phyloP scores from a whole-genome alignment of 2,888 invertebrate genomes.

The Phalera bucephala region DNA sequence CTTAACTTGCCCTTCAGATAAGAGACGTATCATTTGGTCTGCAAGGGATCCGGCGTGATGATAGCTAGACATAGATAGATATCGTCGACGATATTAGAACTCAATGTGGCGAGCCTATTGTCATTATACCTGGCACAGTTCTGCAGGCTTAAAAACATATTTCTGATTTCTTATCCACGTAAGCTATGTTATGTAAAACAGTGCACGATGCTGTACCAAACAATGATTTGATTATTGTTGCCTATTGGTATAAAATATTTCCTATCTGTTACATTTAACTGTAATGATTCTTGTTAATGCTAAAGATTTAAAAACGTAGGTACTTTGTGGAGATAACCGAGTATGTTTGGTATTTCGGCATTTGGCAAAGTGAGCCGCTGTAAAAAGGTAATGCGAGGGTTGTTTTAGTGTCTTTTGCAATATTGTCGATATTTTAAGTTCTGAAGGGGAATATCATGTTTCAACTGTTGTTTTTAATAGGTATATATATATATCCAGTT shows the following conservation, averaged over 20 bases:
- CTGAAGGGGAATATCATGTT: slow-evolving; percentile 46
- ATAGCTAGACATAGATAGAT: no score
- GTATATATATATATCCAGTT: slow-evolving; percentile 26
- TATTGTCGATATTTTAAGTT: slow-evolving; percentile 49
- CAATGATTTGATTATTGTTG: slow-evolving; percentile 10
- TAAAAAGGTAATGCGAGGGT: slow-evolving; percentile 42
- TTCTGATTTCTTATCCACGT: slow-evolving; percentile 35
- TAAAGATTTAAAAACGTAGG: slow-evolving; percentile 34
- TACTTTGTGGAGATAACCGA: slow-evolving; percentile 36
- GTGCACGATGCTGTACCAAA: slow-evolving; percentile 9
- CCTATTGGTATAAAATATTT: background rate
- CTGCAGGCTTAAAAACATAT: no score
- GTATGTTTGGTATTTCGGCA: slow-evolving; percentile 36
- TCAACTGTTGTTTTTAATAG: slow-evolving; percentile 37
- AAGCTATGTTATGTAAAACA: slow-evolving; percentile 30
- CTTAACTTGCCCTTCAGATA: no score
- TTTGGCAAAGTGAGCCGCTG: slow-evolving; percentile 41
- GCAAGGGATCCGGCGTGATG: no score
- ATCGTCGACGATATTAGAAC: no score
- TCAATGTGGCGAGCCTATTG: no score
- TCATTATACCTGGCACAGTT: no score
- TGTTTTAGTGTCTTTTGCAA: slow-evolving; percentile 38
- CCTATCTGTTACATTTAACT: slow-evolving; percentile 16
- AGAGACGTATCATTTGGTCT: no score
- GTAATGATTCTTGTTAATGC: slow-evolving; percentile 33